phyloP scores from a whole-genome alignment of 2,888 invertebrate genomes.

The Drosophila dives region DNA sequence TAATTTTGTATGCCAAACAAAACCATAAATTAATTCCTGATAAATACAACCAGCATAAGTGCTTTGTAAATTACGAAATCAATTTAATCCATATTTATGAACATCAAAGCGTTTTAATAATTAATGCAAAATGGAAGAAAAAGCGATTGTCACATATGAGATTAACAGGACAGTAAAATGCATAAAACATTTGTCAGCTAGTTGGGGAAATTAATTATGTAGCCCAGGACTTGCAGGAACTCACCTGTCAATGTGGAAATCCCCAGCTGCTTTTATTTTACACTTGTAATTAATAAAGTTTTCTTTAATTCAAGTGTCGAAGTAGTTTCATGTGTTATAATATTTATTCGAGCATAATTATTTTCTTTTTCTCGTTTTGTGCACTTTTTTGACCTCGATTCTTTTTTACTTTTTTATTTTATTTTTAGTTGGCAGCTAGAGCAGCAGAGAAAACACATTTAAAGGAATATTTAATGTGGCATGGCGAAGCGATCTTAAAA shows the following conservation, averaged over 20 bases:
- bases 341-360: slow-evolving; percentile 30
- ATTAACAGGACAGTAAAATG: background rate
- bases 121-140: slow-evolving; percentile 9
- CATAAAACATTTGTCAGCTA: slow-evolving; percentile 18
- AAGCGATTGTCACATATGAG: background rate
- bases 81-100: slow-evolving; percentile 1
- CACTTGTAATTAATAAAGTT: slow-evolving; percentile 15
- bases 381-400: slow-evolving; percentile 44
- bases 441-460: slow-evolving; percentile 48
- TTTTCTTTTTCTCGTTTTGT: slow-evolving; percentile 24
- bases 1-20: background rate
- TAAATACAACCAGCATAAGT: background rate
- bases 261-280: slow-evolving; percentile 1
- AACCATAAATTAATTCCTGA: background rate
- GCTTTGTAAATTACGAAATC: slow-evolving; percentile 1
- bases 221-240: slow-evolving; percentile 9
- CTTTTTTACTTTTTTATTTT: background rate
- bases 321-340: slow-evolving; percentile 20
- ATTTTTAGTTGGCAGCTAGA: slow-evolving; percentile 31
- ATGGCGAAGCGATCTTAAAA: slow-evolving; percentile 71
- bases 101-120: slow-evolving; percentile 10
- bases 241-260: slow-evolving; percentile 23
- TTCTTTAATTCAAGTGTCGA: slow-evolving; percentile 17
- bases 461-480: slow-evolving; percentile 70
- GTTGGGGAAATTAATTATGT: background rate